phyloP scores from a whole-genome alignment of 2,113 vertebrate species.

The Calyptommatus sinebrachiatus region DNA sequence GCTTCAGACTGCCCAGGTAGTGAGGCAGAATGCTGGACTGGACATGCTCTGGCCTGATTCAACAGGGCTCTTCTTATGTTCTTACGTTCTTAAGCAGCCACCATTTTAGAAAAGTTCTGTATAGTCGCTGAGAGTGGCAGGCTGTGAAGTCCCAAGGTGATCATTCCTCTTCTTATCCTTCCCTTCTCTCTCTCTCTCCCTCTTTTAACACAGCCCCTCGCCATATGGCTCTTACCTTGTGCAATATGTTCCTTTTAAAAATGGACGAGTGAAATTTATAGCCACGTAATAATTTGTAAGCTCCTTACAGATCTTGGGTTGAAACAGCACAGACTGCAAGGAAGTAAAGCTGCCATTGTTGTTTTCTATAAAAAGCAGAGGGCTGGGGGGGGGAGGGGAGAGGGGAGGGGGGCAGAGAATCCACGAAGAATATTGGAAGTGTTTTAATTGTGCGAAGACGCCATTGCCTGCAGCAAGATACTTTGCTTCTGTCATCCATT shows the following conservation, averaged over 20 bases:
- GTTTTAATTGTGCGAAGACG: conserved; percentile 68
- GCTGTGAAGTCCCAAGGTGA: too few species aligned
- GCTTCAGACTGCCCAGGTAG: too few species aligned
- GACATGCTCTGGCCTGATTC: too few species aligned
- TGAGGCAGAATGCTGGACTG: too few species aligned
- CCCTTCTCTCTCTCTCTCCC: conserved; percentile 4
- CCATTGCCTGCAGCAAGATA: conserved; percentile 60
- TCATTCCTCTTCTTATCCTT: conserved; percentile 18
- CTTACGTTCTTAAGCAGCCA: too few species aligned
- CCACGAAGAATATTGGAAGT: conserved; percentile 56
- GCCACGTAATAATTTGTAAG: conserved; percentile 50
- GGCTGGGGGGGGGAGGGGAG: conserved; percentile 20
- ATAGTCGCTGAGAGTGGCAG: too few species aligned
- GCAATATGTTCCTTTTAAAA: conserved; percentile 61
- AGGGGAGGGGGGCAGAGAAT: conserved; percentile 14
- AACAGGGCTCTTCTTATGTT: too few species aligned
- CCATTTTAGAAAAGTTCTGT: too few species aligned
- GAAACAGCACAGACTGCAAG: conserved; percentile 32
- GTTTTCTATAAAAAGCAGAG: conserved; percentile 43
- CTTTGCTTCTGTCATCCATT: conserved; percentile 65
- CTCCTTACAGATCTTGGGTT: conserved; percentile 43
- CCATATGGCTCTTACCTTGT: conserved; percentile 59
- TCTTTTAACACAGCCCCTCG: background rate
- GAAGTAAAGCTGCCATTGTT: conserved; percentile 50
- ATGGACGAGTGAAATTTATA: conserved; percentile 45